A percentile compares a stretch with the other conserved stretches of the same genome.
Evolutionary conservation across 1,140 invertebrate genomes (phyloP).

Genomic region (Drosophila hydei): DNA sequence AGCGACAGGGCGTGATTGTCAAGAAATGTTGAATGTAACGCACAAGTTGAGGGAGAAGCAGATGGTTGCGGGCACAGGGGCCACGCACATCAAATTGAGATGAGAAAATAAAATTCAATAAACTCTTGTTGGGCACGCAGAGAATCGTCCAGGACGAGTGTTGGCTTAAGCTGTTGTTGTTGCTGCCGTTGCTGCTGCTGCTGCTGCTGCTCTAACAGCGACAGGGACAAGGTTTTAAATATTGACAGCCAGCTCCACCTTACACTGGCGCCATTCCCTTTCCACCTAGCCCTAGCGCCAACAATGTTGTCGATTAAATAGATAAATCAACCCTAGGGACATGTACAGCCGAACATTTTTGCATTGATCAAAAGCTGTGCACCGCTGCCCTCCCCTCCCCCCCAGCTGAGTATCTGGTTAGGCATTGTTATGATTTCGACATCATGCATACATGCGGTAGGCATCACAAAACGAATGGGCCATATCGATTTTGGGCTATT

Average conservation of each 20-base stretch:
- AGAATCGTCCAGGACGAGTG: slow-evolving; percentile 27
- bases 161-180: slow-evolving; percentile 27
- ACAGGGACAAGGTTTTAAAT: slow-evolving; percentile 80
- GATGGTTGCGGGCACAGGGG: background rate
- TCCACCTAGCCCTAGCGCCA: background rate
- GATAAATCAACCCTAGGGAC: slow-evolving; percentile 82
- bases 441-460: slow-evolving; percentile 1
- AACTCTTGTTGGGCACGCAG: slow-evolving; percentile 81
- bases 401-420: slow-evolving; percentile 33
- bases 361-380: slow-evolving; percentile 72
- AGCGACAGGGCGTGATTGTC: slow-evolving; percentile 21
- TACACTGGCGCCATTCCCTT: background rate
- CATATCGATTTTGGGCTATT: slow-evolving; percentile 69
- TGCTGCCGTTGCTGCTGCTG: no score
- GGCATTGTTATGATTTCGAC: slow-evolving; percentile 68
- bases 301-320: slow-evolving; percentile 70
- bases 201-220: slow-evolving; percentile 45
- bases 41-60: background rate
- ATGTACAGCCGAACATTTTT: slow-evolving; percentile 72
- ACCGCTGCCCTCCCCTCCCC: no score
- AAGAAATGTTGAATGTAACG: slow-evolving; percentile 6
- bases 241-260: slow-evolving; percentile 59
- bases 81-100: slow-evolving; percentile 78
- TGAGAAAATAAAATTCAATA: slow-evolving; percentile 83
- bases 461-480: slow-evolving; percentile 40